phyloP scores from a whole-genome alignment of 2,888 invertebrate species.

The Dicycla oo region DNA sequence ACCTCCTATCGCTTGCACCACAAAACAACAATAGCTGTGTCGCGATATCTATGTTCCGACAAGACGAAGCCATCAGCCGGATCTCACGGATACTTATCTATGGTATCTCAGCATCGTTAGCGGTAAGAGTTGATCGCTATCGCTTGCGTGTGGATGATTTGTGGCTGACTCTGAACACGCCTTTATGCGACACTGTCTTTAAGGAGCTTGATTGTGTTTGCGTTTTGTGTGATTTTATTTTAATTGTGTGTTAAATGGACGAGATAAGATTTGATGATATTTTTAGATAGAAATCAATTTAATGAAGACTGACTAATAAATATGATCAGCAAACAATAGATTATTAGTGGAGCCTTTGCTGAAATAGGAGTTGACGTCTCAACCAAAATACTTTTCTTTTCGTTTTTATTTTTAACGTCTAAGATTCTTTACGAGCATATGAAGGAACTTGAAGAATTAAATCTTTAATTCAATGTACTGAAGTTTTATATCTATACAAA shows the following conservation, averaged over 20 bases:
- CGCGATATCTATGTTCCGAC: conserved; percentile 56
- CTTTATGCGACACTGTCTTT: conserved; percentile 46
- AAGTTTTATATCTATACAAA: too few species aligned
- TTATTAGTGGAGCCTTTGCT: too few species aligned
- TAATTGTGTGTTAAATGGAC: neutral
- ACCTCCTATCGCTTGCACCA: conserved; percentile 40
- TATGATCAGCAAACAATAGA: too few species aligned
- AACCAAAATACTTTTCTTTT: too few species aligned
- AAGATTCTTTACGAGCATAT: too few species aligned
- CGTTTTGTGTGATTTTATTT: conserved; percentile 10
- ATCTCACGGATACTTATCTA: conserved; percentile 65
- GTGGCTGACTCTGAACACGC: conserved; percentile 57
- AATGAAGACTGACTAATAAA: too few species aligned
- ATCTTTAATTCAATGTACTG: too few species aligned
- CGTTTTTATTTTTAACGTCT: too few species aligned
- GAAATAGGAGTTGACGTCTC: too few species aligned
- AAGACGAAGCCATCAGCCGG: conserved; percentile 58
- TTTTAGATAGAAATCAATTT: neutral
- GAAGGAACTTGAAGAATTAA: too few species aligned
- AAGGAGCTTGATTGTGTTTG: conserved; percentile 21
- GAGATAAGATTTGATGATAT: neutral
- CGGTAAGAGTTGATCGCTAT: conserved; percentile 64
- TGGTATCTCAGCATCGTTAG: conserved; percentile 68
- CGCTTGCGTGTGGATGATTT: conserved; percentile 69
- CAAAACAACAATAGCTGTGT: conserved; percentile 54